Conservation (phyloP, 2,113 vertebrate species). For the Anoplopoma fimbria region DNA sequence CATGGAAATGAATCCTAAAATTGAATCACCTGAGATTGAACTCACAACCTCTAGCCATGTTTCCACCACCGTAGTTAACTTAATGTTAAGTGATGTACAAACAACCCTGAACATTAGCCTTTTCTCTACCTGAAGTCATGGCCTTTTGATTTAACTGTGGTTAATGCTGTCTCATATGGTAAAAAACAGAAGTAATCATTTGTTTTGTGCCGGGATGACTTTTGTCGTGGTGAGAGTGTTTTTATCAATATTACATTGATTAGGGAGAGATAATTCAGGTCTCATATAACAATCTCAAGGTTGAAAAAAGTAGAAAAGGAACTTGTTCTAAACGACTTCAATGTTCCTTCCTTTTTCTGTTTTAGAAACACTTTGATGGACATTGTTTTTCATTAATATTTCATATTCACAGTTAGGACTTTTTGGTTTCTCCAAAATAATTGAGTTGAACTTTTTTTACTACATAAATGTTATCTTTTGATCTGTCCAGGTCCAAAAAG, state of each 20-base stretch:
- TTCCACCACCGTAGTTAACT: conserved; percentile 22
- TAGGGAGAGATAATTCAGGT: not conserved
- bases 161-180: not conserved
- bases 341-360: not conserved
- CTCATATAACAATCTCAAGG: not conserved
- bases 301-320: conserved; percentile 6
- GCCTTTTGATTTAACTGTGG: not conserved
- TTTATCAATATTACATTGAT: not conserved
- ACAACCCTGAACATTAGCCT: not conserved
- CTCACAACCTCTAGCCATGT: conserved; percentile 25
- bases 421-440: conserved; percentile 12
- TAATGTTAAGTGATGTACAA: conserved; percentile 33
- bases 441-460: conserved; percentile 12
- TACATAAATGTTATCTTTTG: conserved; percentile 23
- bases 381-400: conserved; percentile 19
- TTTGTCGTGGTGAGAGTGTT: not conserved
- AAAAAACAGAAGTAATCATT: not conserved
- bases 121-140: conserved; percentile 5
- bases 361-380: conserved; percentile 1
- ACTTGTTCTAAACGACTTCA: not conserved
- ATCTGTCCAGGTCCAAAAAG: not conserved
- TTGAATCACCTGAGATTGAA: conserved; percentile 48
- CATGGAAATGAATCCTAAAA: conserved; percentile 61
- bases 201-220: not conserved
- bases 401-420: not conserved